Conservation (phyloP, 1,140 invertebrate genomes). For the Palaemon carinicauda region DNA sequence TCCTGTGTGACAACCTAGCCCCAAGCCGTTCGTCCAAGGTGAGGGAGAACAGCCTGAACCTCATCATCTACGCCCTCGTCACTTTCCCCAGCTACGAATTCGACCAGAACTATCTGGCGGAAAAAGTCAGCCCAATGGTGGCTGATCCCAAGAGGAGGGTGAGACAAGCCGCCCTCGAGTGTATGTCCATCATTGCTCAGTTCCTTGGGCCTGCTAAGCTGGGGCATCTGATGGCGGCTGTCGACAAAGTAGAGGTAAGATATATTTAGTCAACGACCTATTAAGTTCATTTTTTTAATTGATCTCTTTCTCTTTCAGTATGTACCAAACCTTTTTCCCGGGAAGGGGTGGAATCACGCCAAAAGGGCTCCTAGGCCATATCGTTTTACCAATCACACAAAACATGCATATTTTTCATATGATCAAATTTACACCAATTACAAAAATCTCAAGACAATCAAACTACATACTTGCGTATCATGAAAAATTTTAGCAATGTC, state of each 20-base stretch:
- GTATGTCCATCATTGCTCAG: constrained; percentile 79
- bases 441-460: too few relatives aligned
- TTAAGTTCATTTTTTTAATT: not conserved
- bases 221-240: constrained; percentile 58
- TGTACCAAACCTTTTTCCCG: too few relatives aligned
- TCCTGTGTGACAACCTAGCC: constrained; percentile 46
- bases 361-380: too few relatives aligned
- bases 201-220: constrained; percentile 70
- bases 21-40: constrained; percentile 75
- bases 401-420: too few relatives aligned
- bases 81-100: constrained; percentile 84
- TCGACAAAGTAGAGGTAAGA: constrained; percentile 59
- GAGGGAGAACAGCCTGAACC: constrained; percentile 79
- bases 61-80: constrained; percentile 78
- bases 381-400: too few relatives aligned
- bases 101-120: constrained; percentile 73
- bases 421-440: too few relatives aligned
- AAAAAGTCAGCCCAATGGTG: constrained; percentile 70
- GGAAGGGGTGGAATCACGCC: too few relatives aligned
- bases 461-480: too few relatives aligned
- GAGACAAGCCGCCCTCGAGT: constrained; percentile 81
- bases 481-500: too few relatives aligned
- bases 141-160: constrained; percentile 77
- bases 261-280: not conserved
- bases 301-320: too few relatives aligned